Evolutionary conservation across 2,888 invertebrate genomes (phyloP), one percentile per base, ranked within the genome.

Genomic region (Carterocephalus palaemon): DNA sequence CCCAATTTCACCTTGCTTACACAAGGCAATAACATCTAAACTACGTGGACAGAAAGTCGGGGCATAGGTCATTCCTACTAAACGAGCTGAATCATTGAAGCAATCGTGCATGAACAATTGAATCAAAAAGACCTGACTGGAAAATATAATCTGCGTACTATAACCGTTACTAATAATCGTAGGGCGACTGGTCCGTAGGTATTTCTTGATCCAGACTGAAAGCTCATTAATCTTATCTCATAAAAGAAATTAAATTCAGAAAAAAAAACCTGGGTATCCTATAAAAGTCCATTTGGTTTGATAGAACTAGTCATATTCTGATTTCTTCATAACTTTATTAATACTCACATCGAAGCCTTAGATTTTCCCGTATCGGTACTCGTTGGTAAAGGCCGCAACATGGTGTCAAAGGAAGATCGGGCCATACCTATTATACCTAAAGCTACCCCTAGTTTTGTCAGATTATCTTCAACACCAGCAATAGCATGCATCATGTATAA

Each of bases 341-440:
- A 28, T 54, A 59, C 64, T 49, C 38, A 65, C 65, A 75, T 59
- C 2, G 75, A 73, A 8, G 59, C 64, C 53, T 70, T 81, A 0
- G 76, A 74, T 59, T 80, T 81, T 10, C 54, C 48, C 0, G 55
- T 55, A 5, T 60, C 63, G 1, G 46, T 24, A 7, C 41, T 52
- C 2, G 53, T 53, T 0, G 71, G 61, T 6, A 84, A 31, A 7
- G 77, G 76, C 13, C 69, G 70, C 16, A 92, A 67, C 84, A 90
- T 88, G 1, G 89, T 77, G 59, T 92, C 91, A 53, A 90, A 90
- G 31, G 75, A 61, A 4, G 76, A 62, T 13, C 90, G 79, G 1
- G 83, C 74, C 56, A 89, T 67, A 2, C 92, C 92, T 33, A 92
- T 68, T 41, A 92, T 88, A 1, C 92, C 92, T 3, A 91, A 64